Base-by-base conservation (phyloP, 2,888 invertebrate species). In the Caenorhabditis imperialis region DNA sequence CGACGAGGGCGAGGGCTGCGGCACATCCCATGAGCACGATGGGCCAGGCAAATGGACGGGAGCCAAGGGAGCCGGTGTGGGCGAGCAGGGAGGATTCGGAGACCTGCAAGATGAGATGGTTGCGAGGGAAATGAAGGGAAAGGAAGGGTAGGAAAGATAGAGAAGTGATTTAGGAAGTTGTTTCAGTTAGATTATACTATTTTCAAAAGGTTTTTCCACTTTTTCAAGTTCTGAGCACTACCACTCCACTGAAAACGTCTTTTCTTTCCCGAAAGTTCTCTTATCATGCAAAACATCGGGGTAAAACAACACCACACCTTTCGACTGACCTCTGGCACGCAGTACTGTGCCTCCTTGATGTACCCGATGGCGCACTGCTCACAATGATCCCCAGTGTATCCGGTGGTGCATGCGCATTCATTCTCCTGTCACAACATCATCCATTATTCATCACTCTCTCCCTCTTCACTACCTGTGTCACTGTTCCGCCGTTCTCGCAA, bases 321-420 rank as follows among this genome's bases (percentile, higher is more conserved):
- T 65, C 63, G 63, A 65, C 63, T 69, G 54, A 77, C 78, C 74
- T 78, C 71, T 44, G 77, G 75, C 51, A 81, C 72, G 54, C 81
- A 81, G 58, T 72, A 67, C 40, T 70, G 60, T 22, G 63, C 69
- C 57, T 78, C 77, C 55, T 54, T 63, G 42, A 67, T 38, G 50
- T 67, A 79, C 50, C 77, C 75, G 25, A 67, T 58, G 1, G 78
- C 73, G 55, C 81, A 81, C 22, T 65, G 40, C 47, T 80, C 79
- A 30, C 81, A 81, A 27, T 69, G 62, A 12, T 77, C 78, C 50
- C 81, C 81, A 37, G 70, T 71, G 48, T 78, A 81, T 42, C 79
- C 79, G 38, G 63, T 38, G 2, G 51, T 75, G 55, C 81, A 81
- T 3, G 74, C 47, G 57, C 81, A 81, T 54, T 81, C 78, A 61